Base-by-base conservation (phyloP, 2,888 invertebrate species). In the Drosophila leonis region DNA sequence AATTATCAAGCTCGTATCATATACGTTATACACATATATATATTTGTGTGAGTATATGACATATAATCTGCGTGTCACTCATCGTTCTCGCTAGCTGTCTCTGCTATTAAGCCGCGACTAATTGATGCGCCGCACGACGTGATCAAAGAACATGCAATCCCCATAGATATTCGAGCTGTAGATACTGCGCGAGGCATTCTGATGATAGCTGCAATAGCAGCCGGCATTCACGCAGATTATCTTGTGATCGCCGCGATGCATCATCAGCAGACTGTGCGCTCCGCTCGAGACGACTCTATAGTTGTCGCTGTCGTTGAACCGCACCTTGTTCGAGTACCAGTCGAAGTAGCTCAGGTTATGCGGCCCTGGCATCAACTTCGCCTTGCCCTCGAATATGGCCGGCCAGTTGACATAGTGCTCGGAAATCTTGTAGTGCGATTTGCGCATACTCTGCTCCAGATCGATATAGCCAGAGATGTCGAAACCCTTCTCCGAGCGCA, bases 141-240 rank as follows among this genome's bases (percentile, higher is more conserved):
- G 87, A 31, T 86, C 89, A 31, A 86, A 83, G 63, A 82, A 88
- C 15, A 83, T 68, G 18, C 72, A 77, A n/a, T 74, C 65, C 0
- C 82, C 89, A 39, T 80, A 80, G 4, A 63, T 46, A 18, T 15
- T 56, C 1, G 84, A 86, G 1, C 10, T 63, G 29, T 61, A 54
- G 31, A 74, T 68, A 27, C 31, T 31, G 4, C 70, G 70, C 0
- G 5, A 15, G 3, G 62, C 70, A 18, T 83, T 85, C 37, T 20
- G 55, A 0, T 33, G 27, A 8, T 56, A 48, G 1, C 0, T 4
- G 18, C 83, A 83, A 2, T 44, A 31, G 24, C 85, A 85, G 24
- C 35, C 60, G 4, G 65, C 65, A 27, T 79, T 82, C 4, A 84
- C 70, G 33, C 80, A 87, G 42, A 87, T 68, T 12, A 74, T 59